phyloP scores from a whole-genome alignment of 2,113 vertebrate genomes.

The Puma concolor region DNA sequence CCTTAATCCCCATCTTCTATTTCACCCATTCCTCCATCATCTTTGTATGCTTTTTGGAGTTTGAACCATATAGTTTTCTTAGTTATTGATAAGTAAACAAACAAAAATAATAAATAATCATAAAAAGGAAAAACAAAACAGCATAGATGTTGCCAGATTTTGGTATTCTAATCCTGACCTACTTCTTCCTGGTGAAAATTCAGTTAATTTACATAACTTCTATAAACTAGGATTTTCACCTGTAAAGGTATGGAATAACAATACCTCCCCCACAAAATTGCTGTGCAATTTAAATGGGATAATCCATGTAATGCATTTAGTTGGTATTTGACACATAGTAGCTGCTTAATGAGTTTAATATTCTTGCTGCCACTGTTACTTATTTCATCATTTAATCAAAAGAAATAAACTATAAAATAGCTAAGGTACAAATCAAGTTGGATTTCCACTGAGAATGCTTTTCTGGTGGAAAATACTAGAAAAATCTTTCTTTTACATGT shows the following conservation, averaged over 20 bases:
- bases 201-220: not conserved
- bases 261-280: not conserved
- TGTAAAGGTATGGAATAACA: not conserved
- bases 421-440: not conserved
- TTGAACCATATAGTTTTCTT: not conserved
- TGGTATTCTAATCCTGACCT: not conserved
- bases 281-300: not conserved
- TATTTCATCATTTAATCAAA: constrained; percentile 26
- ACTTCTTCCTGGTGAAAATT: not conserved
- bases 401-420: not conserved
- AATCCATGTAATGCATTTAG: not conserved
- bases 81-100: not conserved
- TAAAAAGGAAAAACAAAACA: not conserved
- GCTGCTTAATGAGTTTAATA: not conserved
- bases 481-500: not conserved
- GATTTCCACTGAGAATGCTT: not conserved
- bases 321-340: not conserved
- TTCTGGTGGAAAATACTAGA: not conserved
- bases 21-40: not conserved
- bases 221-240: not conserved
- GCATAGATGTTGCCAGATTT: not conserved
- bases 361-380: not conserved
- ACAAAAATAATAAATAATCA: not conserved
- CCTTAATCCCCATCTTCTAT: not conserved
- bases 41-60: not conserved